Base-by-base conservation (phyloP, 2,888 invertebrate species). In the Acanthococcus lagerstroemiae region DNA sequence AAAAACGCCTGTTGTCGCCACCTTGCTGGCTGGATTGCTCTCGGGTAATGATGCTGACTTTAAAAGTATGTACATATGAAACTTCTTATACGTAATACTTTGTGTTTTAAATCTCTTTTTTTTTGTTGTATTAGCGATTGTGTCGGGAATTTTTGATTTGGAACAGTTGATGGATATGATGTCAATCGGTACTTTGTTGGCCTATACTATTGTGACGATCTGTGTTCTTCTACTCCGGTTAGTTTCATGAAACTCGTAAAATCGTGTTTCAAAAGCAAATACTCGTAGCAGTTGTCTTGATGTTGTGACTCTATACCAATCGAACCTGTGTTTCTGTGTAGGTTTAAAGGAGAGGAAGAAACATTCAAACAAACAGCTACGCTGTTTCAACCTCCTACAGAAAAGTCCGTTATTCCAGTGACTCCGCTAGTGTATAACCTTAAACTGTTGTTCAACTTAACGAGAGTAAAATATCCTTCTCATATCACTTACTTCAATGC, bases 141-240 rank as follows among this genome's bases (percentile, higher is more conserved):
- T 95, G 87, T 89, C 94, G 0, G 80, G 90, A 0, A 75, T 94
- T n/a, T 92, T 95, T 76, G 87, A 95, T 77, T 78, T 95, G 68
- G 84, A 90, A 68, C 93, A 94, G 74, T 78, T 95, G 67, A 93
- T 95, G 68, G 92, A 95, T 73, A 95, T 95, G 88, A 93, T 95
- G 91, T 94, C 94, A 7, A 95, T 95, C 72, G 91, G 91, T 12
- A 92, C 92, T 0, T 79, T 93, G 1, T 79, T 92, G 61, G 93
- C 93, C 0, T 95, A 95, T 75, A 90, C 92, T 2, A 92, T 95
- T 70, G 95, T 95, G 1, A 90, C 93, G 1, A 84, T 91, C 67
- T 90, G 91, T 72, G 92, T 95, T 1, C 81, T 95, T 7, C 84
- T 95, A 61, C 80, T 95, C 30, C 86, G 95, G 81, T 94, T 57